Evolutionary conservation across 2,888 invertebrate genomes (phyloP), one percentile per base, ranked within the genome.

Genomic region (Lasioglossum lativentre): DNA sequence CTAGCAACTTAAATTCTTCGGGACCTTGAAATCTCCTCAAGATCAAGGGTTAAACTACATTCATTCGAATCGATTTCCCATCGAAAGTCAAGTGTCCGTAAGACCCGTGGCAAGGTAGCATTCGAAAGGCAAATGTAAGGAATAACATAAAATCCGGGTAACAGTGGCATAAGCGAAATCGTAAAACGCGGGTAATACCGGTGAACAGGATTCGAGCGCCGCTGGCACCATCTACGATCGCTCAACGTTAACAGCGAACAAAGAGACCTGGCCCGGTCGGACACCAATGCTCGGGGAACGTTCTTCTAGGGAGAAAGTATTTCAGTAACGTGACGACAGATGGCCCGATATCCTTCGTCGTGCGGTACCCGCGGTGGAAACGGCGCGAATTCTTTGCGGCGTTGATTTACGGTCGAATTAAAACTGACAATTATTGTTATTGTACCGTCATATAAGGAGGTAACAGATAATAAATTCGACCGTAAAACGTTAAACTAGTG

Each of bases 371-470:
- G 71, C 80, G 87, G 86, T 86, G 88, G 89, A 91, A 91, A 90
- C 91, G 88, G 83, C 88, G 90, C 90, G 89, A 93, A 93, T 93
- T 91, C 90, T 91, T 91, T 91, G 79, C 87, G 66, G 19, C 85
- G 80, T 84, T 91, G 93, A 95, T 95, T 95, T 95, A 95, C 92
- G 94, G 93, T 91, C 89, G 88, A 94, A 94, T 95, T 94, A 94
- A 95, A 95, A 92, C 93, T 95, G 95, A 95, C 95, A 95, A 95
- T 95, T 94, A 95, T 94, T 94, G 93, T 94, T 94, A 95, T 95
- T 94, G 93, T 93, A 90, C 92, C 93, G 92, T 94, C 94, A 94
- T 94, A 94, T 94, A 94, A 95, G 94, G 93, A 94, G 95, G 93
- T 94, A 95, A 94, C 95, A 95, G 95, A 95, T 95, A 95, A 95